Evolutionary conservation across 2,888 invertebrate genomes (phyloP), one percentile per base, ranked within the genome.

Genomic region (Hyalella azteca): DNA sequence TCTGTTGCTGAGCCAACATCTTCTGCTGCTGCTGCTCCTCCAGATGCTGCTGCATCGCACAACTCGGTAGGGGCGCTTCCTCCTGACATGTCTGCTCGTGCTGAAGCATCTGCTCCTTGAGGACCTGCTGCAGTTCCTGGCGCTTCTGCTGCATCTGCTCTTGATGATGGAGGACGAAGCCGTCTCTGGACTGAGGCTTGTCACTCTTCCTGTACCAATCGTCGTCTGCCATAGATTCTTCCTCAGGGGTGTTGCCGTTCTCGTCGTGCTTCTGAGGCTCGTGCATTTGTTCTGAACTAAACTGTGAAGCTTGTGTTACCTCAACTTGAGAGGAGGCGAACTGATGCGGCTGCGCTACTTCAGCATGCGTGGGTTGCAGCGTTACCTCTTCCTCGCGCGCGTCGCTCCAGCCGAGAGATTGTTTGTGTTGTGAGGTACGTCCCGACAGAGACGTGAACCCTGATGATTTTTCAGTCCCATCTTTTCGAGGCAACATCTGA

Each of bases 231-330:
- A 36, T 32, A 22, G 19, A 29, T n/a, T 75, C 75, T 45, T 75
- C 75, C n/a, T 75, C 75, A 45, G 75, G 75, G n/a, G 41, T 75
- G 45, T 75, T 75, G 40, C 75, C 75, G 22, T 75, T 75, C 36
- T 41, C 75, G 45, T 75, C 75, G 32, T n/a, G 75, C 29, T 66
- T 81, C 36, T 81, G 81, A 22, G 79, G 77, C 0, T 66, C 66
- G 36, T 32, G 36, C 7, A 7, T 19, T 2, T 36, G 66, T 1
- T 22, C 1, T 4, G 66, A 11, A 36, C 66, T 29, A 29, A 29
- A 66, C 66, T 66, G 66, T 4, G 29, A 29, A 7, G 66, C 0
- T 7, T 36, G 66, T n/a, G 66, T 36, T 29, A 15, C 36, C 7
- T 15, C n/a, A 22, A 15, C 4, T 32, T 66, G n/a, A n/a, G 66